A percentile compares a stretch with the other conserved stretches of the same genome.
Conservation (phyloP, 2,888 invertebrate genomes). For the Ectropis crepuscularia region DNA sequence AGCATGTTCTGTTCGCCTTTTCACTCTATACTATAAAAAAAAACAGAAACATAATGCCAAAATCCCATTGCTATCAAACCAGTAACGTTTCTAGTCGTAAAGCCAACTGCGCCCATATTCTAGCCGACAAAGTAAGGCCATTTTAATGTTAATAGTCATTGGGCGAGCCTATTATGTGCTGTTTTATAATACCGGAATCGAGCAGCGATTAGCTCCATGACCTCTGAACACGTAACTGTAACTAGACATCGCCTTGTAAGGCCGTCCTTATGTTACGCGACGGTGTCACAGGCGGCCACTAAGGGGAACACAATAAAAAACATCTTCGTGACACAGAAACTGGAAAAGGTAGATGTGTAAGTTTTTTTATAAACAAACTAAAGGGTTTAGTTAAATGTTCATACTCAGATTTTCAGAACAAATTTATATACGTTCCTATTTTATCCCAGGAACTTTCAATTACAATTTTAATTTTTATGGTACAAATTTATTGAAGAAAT, state of each 20-base stretch:
- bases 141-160: constrained; percentile 18
- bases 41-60: no score
- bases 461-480: no score
- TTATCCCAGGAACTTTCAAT: no score
- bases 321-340: constrained; percentile 43
- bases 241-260: constrained; percentile 19
- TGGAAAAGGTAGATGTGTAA: not conserved
- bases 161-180: constrained; percentile 10
- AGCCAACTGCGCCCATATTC: constrained; percentile 2
- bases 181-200: constrained; percentile 28
- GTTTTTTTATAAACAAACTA: no score
- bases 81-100: constrained; percentile 4
- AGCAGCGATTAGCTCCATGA: constrained; percentile 24
- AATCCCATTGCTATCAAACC: no score
- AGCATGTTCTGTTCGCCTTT: no score
- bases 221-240: constrained; percentile 26
- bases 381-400: no score
- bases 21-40: no score
- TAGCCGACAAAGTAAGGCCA: constrained; percentile 10
- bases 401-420: no score
- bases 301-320: constrained; percentile 52
- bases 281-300: constrained; percentile 53
- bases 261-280: constrained; percentile 24
- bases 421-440: no score
- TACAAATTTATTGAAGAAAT: no score